Conservation (phyloP, 2,113 vertebrate species). For the Chloroceryle aenea region DNA sequence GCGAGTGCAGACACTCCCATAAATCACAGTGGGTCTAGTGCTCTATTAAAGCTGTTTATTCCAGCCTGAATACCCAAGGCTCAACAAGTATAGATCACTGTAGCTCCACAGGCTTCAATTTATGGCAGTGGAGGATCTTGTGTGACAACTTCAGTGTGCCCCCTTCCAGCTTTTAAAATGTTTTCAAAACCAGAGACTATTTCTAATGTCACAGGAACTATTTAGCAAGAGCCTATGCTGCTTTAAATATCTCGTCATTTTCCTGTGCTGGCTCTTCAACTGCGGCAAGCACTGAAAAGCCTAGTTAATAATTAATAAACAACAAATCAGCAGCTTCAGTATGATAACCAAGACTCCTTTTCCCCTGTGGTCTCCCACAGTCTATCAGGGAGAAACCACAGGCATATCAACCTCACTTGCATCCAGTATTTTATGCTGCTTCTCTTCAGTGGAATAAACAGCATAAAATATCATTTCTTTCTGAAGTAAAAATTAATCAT, state of each 20-base stretch:
- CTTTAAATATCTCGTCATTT: conserved; percentile 14
- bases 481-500: conserved; percentile 1
- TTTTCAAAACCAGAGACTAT: neutral
- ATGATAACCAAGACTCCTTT: conserved; percentile 26
- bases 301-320: conserved; percentile 61
- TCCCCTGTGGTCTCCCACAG: conserved; percentile 22
- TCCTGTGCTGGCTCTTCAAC: neutral
- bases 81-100: conserved; percentile 44
- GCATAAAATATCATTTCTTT: neutral
- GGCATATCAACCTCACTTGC: neutral
- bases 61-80: neutral
- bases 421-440: neutral
- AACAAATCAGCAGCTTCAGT: conserved; percentile 39
- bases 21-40: conserved; percentile 9
- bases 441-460: neutral
- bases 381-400: conserved; percentile 18
- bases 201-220: neutral
- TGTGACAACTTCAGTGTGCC: neutral
- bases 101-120: conserved; percentile 38
- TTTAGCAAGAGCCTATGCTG: neutral
- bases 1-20: neutral
- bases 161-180: neutral
- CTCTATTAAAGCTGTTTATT: conserved; percentile 49
- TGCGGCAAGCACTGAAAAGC: neutral
- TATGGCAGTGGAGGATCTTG: neutral